A percentile compares a stretch with the other conserved stretches of the same genome.
phyloP scores from a whole-genome alignment of 53 echinoderm and acorn worm species.

The Zoroaster sp. region DNA sequence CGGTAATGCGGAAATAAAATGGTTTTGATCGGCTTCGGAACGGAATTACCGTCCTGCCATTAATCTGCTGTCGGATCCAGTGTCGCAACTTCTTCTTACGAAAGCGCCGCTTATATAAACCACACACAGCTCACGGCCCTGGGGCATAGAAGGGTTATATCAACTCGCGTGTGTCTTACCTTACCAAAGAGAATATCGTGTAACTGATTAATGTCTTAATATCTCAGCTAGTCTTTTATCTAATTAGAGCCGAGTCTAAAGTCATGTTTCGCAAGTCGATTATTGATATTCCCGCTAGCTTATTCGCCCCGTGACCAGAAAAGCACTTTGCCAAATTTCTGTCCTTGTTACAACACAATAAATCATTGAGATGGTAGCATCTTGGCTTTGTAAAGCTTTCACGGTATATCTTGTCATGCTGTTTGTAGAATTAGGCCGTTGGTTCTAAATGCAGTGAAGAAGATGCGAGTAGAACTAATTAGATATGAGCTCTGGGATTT shows the following conservation, averaged over 20 bases:
- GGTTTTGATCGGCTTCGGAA: slow-evolving; percentile 47
- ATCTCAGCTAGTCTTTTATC: slow-evolving; percentile 62
- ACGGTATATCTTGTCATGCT: slow-evolving; percentile 9
- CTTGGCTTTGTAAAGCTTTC: neutral
- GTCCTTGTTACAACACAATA: slow-evolving; percentile 57
- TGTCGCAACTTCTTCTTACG: slow-evolving; percentile 31
- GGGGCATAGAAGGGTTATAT: neutral
- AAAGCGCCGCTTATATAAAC: neutral
- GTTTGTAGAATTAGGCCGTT: neutral
- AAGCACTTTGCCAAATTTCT: slow-evolving; percentile 52
- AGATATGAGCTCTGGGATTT: neutral
- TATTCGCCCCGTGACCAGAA: slow-evolving; percentile 21
- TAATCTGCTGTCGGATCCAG: slow-evolving; percentile 48
- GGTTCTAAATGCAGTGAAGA: neutral
- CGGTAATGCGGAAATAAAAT: slow-evolving; percentile 55
- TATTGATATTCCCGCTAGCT: slow-evolving; percentile 54
- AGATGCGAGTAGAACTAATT: neutral
- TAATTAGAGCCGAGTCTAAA: slow-evolving; percentile 60
- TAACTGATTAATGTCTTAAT: slow-evolving; percentile 69
- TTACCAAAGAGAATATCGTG: slow-evolving; percentile 48
- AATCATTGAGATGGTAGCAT: slow-evolving; percentile 17
- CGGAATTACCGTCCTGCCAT: slow-evolving; percentile 52
- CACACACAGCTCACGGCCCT: neutral
- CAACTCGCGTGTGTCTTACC: slow-evolving; percentile 1
- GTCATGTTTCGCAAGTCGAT: slow-evolving; percentile 48